Evolutionary conservation across 1,140 invertebrate species (phyloP), one percentile per base, ranked within the genome.

Genomic region (Eumaeus atala): DNA sequence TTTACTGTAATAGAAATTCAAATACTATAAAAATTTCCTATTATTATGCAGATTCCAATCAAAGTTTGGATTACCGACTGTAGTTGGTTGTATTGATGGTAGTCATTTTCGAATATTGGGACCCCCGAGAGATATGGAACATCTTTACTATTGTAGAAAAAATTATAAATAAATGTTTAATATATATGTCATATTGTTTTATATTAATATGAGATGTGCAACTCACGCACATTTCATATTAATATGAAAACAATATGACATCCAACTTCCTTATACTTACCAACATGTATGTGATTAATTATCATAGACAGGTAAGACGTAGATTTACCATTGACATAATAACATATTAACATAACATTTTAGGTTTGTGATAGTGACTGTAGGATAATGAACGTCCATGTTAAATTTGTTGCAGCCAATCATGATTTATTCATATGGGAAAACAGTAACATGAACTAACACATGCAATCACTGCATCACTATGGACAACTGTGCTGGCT

Each of bases 351-450:
- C 12, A 11, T 3, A 5, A 48, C 37, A 54, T 66, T 62, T n/a
- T 33, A n/a, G n/a, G n/a, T n/a, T n/a, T n/a, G n/a, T n/a, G n/a
- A n/a, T n/a, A n/a, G n/a, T n/a, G n/a, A n/a, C 9, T 58, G 49
- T 14, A 42, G 49, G 34, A 69, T 72, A 33, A 34, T 64, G 37
- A 62, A 54, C 51, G 56, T 75, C 3, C 69, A 70, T 54, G 21
- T 67, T 4, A 63, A 62, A 48, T 74, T 61, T 64, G 59, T 59
- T 2, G 67, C 69, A 11, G 64, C 67, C 3, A 65, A 49, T 21
- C 68, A 75, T 56, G 66, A 73, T 48, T 48, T 62, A 1, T 74
- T 64, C 48, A 66, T 71, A 28, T 74, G 66, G 69, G 60, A 64
- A 48, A 66, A 70, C 40, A 68, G 64, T n/a, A n/a, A 49, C 35